Percentiles rank a stretch among this genome's conserved stretches.
Evolutionary conservation across 2,113 vertebrate species (phyloP).

Genomic region (Psettodes erumei): DNA sequence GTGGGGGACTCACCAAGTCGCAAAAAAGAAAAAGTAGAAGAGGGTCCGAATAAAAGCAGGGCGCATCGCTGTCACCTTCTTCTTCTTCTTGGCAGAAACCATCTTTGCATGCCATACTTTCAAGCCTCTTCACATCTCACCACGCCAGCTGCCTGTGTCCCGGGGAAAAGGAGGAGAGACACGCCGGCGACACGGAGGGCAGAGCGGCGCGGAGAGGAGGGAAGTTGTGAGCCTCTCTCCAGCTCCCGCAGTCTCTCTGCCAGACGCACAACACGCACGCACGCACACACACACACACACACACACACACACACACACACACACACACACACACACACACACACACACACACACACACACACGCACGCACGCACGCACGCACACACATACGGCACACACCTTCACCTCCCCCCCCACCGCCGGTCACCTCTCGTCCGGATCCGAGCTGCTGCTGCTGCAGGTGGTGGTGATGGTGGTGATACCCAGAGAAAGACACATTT

Average conservation of each 20-base stretch:
- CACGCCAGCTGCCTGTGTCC: slow-evolving; percentile 82
- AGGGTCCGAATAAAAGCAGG: slow-evolving; percentile 86
- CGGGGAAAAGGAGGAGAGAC: slow-evolving; percentile 58
- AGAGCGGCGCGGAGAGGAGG: slow-evolving; percentile 37
- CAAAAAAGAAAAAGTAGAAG: slow-evolving; percentile 89
- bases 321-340: slow-evolving; percentile 4
- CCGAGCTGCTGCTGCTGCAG: slow-evolving; percentile 24
- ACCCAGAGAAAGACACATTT: slow-evolving; percentile 30
- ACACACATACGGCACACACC: too few relatives aligned
- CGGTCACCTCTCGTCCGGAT: slow-evolving; percentile 52
- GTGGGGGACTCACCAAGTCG: slow-evolving; percentile 88
- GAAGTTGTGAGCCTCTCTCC: slow-evolving; percentile 64
- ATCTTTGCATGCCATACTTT: slow-evolving; percentile 97
- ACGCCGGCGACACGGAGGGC: slow-evolving; percentile 35
- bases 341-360: not conserved
- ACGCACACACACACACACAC: not conserved
- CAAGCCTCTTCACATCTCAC: slow-evolving; percentile 87
- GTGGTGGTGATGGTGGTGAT: not conserved
- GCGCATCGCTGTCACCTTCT: slow-evolving; percentile 88
- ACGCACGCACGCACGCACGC: slow-evolving; percentile 4
- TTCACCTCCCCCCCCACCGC: slow-evolving; percentile 49
- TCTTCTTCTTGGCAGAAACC: slow-evolving; percentile 92
- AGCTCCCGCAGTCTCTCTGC: slow-evolving; percentile 53
- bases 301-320: slow-evolving; percentile 4
- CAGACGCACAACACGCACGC: slow-evolving; percentile 25